A percentile compares a stretch with the other conserved stretches of the same genome.
Evolutionary conservation across 2,113 vertebrate genomes (phyloP).

Genomic region (Pogonocichla stellata): DNA sequence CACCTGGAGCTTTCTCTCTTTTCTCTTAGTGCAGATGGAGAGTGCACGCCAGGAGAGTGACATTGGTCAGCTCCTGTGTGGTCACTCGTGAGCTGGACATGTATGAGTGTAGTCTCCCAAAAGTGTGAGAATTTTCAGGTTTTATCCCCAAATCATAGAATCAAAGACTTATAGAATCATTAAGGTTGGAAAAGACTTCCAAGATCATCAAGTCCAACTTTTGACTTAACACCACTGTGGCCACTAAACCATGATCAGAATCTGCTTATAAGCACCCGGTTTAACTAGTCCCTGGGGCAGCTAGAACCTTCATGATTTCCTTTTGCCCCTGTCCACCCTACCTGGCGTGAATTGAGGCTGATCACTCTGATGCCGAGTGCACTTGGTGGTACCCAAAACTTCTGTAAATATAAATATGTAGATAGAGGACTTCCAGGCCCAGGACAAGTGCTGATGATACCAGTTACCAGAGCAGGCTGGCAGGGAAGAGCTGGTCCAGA

Average conservation of each 20-base stretch:
- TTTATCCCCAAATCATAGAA: neutral
- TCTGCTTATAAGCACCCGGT: neutral
- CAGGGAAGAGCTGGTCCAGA: neutral
- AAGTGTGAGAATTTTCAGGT: neutral
- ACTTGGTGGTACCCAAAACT: neutral
- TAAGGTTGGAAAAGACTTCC: neutral
- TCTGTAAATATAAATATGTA: neutral
- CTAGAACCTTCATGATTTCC: neutral
- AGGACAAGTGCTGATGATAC: neutral
- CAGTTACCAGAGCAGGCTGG: neutral
- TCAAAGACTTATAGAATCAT: neutral
- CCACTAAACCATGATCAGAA: neutral
- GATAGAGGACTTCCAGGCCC: neutral
- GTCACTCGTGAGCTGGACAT: neutral
- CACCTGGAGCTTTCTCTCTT: neutral
- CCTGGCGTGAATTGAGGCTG: neutral
- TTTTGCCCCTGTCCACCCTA: neutral
- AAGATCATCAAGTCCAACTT: neutral
- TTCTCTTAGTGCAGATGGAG: neutral
- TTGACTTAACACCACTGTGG: neutral
- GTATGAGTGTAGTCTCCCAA: neutral
- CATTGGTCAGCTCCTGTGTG: fast-evolving
- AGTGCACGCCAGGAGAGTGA: neutral
- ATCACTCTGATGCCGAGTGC: neutral
- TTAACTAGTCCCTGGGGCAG: neutral